A percentile compares a stretch with the other conserved stretches of the same genome.
phyloP scores from a whole-genome alignment of 2,888 invertebrate genomes.

The Anthoptus insignis region DNA sequence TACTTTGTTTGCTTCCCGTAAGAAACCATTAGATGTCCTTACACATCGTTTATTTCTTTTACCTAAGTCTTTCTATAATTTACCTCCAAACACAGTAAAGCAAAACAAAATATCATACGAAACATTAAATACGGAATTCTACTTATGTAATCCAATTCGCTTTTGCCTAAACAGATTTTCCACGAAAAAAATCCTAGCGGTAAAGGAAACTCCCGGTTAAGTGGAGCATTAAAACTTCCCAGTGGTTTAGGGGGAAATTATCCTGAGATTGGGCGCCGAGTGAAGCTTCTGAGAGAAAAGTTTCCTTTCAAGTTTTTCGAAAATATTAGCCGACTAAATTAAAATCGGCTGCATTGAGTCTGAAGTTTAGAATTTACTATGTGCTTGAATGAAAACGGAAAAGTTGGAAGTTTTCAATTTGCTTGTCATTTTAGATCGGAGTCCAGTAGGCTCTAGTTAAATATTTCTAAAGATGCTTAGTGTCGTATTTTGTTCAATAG shows the following conservation, averaged over 20 bases:
- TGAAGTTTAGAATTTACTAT: conserved; percentile 35
- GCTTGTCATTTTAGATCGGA: not conserved
- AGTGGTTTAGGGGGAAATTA: conserved; percentile 64
- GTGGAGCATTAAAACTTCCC: conserved; percentile 70
- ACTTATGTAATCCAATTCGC: not conserved
- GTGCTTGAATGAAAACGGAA: conserved; percentile 22
- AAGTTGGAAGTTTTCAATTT: conserved; percentile 41
- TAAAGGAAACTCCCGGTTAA: conserved; percentile 57
- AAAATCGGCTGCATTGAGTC: conserved; percentile 46
- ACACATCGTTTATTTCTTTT: no score
- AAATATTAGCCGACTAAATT: conserved; percentile 53
- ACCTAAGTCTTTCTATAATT: no score
- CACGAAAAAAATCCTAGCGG: conserved; percentile 52
- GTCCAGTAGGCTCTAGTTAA: not conserved
- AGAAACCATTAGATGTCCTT: no score
- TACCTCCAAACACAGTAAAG: no score
- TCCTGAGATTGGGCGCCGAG: conserved; percentile 62
- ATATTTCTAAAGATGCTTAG: not conserved
- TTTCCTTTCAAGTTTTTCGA: conserved; percentile 50
- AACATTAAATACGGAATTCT: conserved; percentile 14
- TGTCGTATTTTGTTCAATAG: not conserved
- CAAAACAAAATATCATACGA: not conserved
- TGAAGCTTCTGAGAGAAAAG: conserved; percentile 56
- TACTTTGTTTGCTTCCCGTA: no score
- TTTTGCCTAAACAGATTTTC: conserved; percentile 23